Evolutionary conservation across 53 echinoderm and acorn worm species (phyloP), one percentile per base, ranked within the genome.

Genomic region (Pentamera pediparva): DNA sequence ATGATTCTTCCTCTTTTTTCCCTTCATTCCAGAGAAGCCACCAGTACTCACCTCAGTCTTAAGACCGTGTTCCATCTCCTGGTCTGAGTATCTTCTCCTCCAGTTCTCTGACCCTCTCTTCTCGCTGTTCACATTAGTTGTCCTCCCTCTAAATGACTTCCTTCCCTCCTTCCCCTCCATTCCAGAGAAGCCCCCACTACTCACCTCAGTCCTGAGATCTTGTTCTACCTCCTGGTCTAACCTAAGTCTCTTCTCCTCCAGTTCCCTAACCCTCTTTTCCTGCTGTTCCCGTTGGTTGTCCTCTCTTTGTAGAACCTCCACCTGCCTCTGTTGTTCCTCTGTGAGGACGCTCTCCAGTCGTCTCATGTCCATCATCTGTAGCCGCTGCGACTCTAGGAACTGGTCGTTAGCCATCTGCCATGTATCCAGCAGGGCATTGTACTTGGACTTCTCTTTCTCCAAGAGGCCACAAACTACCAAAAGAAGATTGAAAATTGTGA

Each of bases 331-430:
- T 70, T 98, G 98, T 70, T 98, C 98, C 77, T 91, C 89, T 3
- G 85, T 88, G 83, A 98, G 69, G 33, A 98, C 98, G 40, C 51
- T 81, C 82, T 91, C 91, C 84, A 98, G 67, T 5, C 98, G 79
- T 29, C 90, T 76, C 88, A 98, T 88, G 71, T 98, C 98, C 86
- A 88, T 98, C 86, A 98, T 91, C 76, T 90, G 90, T 26, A 98
- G 83, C 18, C 91, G 43, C 29, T 91, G 98, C 0, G 88, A 86
- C 51, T 90, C 91, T n/a, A 87, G 72, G 81, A 88, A 90, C 74
- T 86, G 90, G 58, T 91, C 86, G 69, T 91, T 98, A 37, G 98
- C 98, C 91, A 98, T 98, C 70, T 98, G 89, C 98, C 98, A 98
- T 10, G 98, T 98, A 41, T 89, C 86, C 83, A 85, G 83, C 37